These are phyloP conservation scores for Thalassaphorura encarpata DNA, from an alignment of 1,140 invertebrate species.

Conservation along the genomic window DNA sequence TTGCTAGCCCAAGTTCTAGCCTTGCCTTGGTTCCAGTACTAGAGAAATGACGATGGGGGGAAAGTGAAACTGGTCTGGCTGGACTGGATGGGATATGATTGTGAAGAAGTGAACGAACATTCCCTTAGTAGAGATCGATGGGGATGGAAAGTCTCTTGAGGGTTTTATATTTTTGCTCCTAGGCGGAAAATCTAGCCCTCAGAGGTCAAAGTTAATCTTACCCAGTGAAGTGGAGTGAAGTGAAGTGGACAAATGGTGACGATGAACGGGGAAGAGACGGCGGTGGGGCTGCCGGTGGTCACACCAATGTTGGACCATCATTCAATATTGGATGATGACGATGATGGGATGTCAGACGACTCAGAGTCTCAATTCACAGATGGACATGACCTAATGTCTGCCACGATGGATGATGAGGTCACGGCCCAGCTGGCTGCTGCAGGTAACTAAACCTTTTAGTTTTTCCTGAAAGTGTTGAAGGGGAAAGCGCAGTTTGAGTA, in stretches of 20 bases:
- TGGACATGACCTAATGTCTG: constrained; percentile 60
- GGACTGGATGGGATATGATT: not conserved
- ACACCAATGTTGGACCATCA: constrained; percentile 14
- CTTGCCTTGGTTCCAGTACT: not conserved
- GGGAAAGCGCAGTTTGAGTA: no score
- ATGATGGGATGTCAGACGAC: constrained; percentile 51
- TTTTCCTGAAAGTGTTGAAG: no score
- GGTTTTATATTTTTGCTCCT: not conserved
- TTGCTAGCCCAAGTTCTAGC: not conserved
- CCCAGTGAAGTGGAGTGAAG: not conserved
- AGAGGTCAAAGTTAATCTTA: not conserved
- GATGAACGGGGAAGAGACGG: constrained; percentile 27
- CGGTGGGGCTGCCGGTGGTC: constrained; percentile 21
- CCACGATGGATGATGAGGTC: constrained; percentile 80
- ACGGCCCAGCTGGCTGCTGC: constrained; percentile 90
- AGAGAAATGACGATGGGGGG: no score
- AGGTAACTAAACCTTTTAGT: constrained; percentile 46
- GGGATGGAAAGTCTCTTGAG: not conserved
- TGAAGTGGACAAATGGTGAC: constrained; percentile 23
- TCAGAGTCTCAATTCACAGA: constrained; percentile 60
- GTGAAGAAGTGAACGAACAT: not conserved
- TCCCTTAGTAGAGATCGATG: not conserved
- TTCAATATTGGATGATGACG: constrained; percentile 34
- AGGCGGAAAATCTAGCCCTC: not conserved
- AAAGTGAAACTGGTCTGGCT: not conserved